Conservation (phyloP, 1,140 invertebrate genomes). For the Anastrepha obliqua region DNA sequence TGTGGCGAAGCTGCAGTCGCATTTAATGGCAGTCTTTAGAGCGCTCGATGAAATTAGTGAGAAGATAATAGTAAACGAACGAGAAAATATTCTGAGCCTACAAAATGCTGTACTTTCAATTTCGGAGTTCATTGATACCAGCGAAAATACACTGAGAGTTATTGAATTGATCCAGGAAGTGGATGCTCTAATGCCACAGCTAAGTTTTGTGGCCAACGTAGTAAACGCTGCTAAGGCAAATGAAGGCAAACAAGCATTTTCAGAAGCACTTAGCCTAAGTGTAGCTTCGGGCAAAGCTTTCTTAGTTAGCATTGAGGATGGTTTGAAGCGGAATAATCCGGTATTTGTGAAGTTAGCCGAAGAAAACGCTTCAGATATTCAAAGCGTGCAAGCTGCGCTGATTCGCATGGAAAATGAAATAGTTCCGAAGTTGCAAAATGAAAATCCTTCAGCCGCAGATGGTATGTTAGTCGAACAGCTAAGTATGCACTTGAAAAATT, state of each 20-base stretch:
- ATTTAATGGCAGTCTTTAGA: constrained; percentile 67
- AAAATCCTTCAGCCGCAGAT: neutral
- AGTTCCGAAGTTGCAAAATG: constrained; percentile 39
- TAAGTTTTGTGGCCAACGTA: constrained; percentile 58
- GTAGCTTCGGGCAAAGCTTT: constrained; percentile 8
- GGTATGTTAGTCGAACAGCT: neutral
- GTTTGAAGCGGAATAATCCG: constrained; percentile 3
- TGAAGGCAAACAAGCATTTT: neutral
- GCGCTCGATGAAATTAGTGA: constrained; percentile 67
- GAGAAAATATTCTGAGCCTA: constrained; percentile 59
- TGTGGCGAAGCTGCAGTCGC: constrained; percentile 66
- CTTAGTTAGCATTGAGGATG: constrained; percentile 1
- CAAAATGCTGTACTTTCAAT: constrained; percentile 66
- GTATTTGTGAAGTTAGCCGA: neutral
- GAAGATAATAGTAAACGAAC: constrained; percentile 55
- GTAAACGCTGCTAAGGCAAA: neutral
- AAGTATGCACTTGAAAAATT: neutral
- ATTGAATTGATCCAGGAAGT: constrained; percentile 70
- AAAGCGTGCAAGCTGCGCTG: constrained; percentile 61
- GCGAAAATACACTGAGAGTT: constrained; percentile 64
- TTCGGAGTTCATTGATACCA: constrained; percentile 70
- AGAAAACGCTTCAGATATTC: constrained; percentile 60
- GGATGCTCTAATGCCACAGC: constrained; percentile 64
- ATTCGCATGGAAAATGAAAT: constrained; percentile 66
- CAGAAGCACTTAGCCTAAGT: neutral